Conservation (phyloP, 2,113 vertebrate genomes). For the Struthio camelus region DNA sequence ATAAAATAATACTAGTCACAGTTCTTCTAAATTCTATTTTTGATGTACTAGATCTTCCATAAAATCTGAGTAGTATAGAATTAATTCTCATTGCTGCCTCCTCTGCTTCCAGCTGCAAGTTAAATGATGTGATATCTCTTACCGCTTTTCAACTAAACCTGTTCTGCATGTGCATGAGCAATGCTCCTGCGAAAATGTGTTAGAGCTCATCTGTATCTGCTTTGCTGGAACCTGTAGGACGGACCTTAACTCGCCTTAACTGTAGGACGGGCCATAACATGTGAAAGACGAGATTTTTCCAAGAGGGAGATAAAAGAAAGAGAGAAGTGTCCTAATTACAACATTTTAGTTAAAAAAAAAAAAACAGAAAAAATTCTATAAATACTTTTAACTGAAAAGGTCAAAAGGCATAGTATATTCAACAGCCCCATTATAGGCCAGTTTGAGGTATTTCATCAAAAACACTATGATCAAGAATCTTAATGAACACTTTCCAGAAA, state of each 20-base stretch:
- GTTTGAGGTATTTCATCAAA: background rate
- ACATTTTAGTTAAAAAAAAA: background rate
- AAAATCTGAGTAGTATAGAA: background rate
- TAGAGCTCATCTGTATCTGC: background rate
- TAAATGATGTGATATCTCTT: background rate
- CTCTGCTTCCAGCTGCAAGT: background rate
- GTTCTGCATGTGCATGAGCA: background rate
- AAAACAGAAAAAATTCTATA: background rate
- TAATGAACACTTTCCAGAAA: background rate
- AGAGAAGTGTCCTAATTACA: background rate
- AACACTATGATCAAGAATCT: background rate
- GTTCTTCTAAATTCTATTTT: background rate
- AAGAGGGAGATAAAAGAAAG: background rate
- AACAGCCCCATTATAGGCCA: background rate
- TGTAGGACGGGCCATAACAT: background rate
- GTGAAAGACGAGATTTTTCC: background rate
- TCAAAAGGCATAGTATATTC: accelerated
- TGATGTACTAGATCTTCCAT: background rate
- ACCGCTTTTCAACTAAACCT: background rate
- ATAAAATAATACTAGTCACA: background rate
- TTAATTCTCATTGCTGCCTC: background rate
- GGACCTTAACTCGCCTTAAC: background rate
- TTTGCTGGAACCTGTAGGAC: background rate
- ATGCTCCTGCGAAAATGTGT: background rate
- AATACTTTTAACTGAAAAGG: background rate